Conservation (phyloP, 64 coral and sea anemone species). For the Montipora cactus region DNA sequence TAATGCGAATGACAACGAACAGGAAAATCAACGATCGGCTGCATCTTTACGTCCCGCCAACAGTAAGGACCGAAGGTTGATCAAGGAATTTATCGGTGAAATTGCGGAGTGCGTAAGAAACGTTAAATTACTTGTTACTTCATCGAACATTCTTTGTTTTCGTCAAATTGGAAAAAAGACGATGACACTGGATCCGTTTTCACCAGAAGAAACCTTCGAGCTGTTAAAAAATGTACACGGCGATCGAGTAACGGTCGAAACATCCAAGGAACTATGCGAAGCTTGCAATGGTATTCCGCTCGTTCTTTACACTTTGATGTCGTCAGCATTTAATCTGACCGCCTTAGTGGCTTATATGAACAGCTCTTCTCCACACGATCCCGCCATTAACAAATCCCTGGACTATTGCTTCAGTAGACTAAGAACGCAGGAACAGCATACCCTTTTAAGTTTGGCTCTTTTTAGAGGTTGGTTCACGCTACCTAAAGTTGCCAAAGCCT, state of each 20-base stretch:
- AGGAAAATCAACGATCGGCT: no score
- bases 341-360: background rate
- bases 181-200: background rate
- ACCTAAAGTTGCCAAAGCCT: background rate
- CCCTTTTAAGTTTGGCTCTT: background rate
- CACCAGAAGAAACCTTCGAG: background rate
- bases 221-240: background rate
- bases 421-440: background rate
- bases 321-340: background rate
- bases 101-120: background rate
- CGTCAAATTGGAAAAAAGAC: background rate
- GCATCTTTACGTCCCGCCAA: background rate
- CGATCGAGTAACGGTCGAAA: background rate
- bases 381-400: background rate
- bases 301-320: background rate
- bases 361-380: background rate
- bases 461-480: background rate
- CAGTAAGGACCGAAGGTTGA: no score
- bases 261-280: background rate
- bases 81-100: background rate
- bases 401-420: slow-evolving; percentile 18
- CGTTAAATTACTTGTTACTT: slow-evolving; percentile 1
- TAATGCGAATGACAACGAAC: no score
- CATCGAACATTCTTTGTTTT: background rate
- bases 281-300: slow-evolving; percentile 24